Base-by-base conservation (phyloP, 2,888 invertebrate genomes). In the Hirtodrosophila duncani region DNA sequence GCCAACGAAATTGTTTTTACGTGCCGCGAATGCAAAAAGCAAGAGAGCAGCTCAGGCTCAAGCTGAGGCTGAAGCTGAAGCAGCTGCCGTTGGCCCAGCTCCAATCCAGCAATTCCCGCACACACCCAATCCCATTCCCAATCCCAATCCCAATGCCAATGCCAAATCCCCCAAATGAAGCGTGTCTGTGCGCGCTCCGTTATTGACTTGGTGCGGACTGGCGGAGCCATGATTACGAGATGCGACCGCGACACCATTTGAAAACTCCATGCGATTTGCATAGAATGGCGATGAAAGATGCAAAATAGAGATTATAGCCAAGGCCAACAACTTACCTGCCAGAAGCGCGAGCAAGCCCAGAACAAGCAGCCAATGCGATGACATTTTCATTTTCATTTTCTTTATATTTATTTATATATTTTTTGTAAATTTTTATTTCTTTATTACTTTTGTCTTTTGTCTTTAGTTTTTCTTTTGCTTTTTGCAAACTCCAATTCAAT, bases 241-340 rank as follows among this genome's bases (percentile, higher is more conserved):
- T n/a, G n/a, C n/a, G n/a, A n/a, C n/a, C n/a, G n/a, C n/a, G 29
- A 5, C n/a, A 8, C 3, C 29, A 29, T 29, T 29, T 29, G n/a
- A 5, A 6, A 13, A n/a, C 13, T 27, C n/a, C 14, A 7, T 3
- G 20, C 11, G 26, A 20, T 41, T 33, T 16, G 24, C 18, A 13
- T 34, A 23, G n/a, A n/a, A n/a, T 10, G 14, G 31, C 18, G 16
- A 8, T 41, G 17, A 16, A n/a, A 23, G n/a, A 29, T 11, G 41
- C n/a, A n/a, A n/a, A n/a, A n/a, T n/a, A n/a, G n/a, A n/a, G n/a
- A n/a, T n/a, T n/a, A n/a, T n/a, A n/a, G n/a, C n/a, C n/a, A n/a
- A n/a, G n/a, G n/a, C n/a, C n/a, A n/a, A n/a, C n/a, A n/a, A n/a
- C 69, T 70, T 43, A 70, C 70, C 70, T 46, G 70, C 34, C 3